phyloP scores from a whole-genome alignment of 2,797 vertebrate species.

The Acanthurus tractus region DNA sequence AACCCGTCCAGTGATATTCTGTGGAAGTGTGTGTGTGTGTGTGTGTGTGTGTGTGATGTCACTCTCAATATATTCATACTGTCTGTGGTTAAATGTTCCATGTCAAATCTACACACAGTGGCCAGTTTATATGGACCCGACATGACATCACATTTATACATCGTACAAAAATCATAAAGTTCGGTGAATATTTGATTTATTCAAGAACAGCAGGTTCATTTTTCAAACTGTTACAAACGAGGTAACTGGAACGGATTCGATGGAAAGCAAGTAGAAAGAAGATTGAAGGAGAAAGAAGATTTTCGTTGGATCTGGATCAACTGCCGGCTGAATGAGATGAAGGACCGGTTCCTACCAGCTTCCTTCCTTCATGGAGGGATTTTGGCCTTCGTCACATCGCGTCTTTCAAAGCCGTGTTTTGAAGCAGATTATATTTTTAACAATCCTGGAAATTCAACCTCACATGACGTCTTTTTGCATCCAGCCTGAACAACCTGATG shows the following conservation, averaged over 20 bases:
- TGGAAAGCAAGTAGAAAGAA: slow-evolving; percentile 6
- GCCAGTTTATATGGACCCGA: slow-evolving; percentile 39
- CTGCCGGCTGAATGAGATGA: not conserved
- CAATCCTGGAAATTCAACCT: not conserved
- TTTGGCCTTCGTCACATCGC: not conserved
- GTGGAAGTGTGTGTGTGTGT: slow-evolving; percentile 9
- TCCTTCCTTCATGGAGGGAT: slow-evolving; percentile 7
- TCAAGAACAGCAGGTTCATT: not conserved
- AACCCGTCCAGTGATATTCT: not conserved
- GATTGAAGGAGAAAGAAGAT: not conserved
- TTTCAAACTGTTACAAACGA: not conserved
- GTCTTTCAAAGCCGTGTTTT: not conserved
- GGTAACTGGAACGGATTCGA: not conserved
- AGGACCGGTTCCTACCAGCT: not conserved
- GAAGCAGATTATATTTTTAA: not conserved
- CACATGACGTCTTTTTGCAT: not conserved
- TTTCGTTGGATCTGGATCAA: not conserved
- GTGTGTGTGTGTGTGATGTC: slow-evolving; percentile 4
- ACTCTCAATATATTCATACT: not conserved
- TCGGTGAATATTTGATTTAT: not conserved
- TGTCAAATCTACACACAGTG: slow-evolving; percentile 19
- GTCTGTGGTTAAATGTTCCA: slow-evolving; percentile 45
- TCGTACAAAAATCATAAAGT: not conserved
- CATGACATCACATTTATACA: not conserved
- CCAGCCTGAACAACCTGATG: slow-evolving; percentile 7